Evolutionary conservation across 2,888 invertebrate species (phyloP).

Genomic region (Phorcus lineatus): DNA sequence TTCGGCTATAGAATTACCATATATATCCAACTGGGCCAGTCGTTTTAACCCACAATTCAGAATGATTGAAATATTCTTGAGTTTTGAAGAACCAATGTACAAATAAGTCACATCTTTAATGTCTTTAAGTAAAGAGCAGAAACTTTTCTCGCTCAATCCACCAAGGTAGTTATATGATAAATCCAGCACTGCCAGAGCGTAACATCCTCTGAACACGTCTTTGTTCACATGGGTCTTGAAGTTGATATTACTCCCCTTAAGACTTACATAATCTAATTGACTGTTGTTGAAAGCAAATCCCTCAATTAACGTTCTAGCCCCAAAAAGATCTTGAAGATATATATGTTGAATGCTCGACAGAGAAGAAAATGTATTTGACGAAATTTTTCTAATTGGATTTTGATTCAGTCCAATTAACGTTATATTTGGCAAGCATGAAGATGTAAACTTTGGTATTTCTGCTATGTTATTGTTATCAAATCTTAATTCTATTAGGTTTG

Average conservation of each 20-base stretch:
- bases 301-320: not conserved
- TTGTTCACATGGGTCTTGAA: not conserved
- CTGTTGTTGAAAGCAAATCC: slow-evolving; percentile 13
- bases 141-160: too few relatives aligned
- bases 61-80: not conserved
- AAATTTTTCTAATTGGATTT: not conserved
- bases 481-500: not conserved
- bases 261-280: not conserved
- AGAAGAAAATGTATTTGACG: not conserved
- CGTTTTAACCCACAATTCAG: not conserved
- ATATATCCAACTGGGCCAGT: not conserved
- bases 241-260: not conserved
- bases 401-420: not conserved
- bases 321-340: not conserved
- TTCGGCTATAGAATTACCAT: not conserved
- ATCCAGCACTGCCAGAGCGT: too few relatives aligned
- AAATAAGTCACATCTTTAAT: not conserved
- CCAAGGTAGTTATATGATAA: too few relatives aligned
- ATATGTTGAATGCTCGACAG: not conserved
- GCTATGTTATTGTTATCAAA: not conserved
- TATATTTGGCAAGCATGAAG: not conserved
- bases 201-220: not conserved
- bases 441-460: not conserved
- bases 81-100: not conserved
- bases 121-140: not conserved